A percentile compares a stretch with the other conserved stretches of the same genome.
Evolutionary conservation across 1,140 invertebrate species (phyloP).

Genomic region (Diuraphis noxia): DNA sequence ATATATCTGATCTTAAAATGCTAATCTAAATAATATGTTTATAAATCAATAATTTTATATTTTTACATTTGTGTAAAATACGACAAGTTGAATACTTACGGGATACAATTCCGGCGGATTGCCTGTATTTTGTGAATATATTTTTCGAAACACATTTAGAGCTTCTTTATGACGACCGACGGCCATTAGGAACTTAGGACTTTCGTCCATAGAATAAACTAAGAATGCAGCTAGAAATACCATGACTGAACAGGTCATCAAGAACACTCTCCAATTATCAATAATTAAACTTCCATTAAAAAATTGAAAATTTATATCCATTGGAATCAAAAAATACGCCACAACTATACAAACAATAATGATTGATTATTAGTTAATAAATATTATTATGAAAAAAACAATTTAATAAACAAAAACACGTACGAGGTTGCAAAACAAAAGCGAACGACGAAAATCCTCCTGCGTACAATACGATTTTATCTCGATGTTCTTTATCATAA

Average conservation of each 20-base stretch:
- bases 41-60: neutral
- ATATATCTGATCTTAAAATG: neutral
- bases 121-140: constrained; percentile 80
- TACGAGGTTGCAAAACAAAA: constrained; percentile 60
- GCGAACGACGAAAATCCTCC: constrained; percentile 63
- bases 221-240: constrained; percentile 81
- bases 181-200: constrained; percentile 83
- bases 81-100: neutral
- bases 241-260: constrained; percentile 82
- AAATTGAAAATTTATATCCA: neutral
- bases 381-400: neutral
- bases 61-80: neutral
- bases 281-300: constrained; percentile 67
- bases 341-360: neutral
- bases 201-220: constrained; percentile 85
- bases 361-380: neutral
- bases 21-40: constrained; percentile 7
- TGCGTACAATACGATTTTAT: constrained; percentile 67
- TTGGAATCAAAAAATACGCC: constrained; percentile 33
- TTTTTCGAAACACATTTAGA: constrained; percentile 75
- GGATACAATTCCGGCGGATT: constrained; percentile 73
- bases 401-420: neutral
- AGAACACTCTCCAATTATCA: constrained; percentile 90
- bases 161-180: constrained; percentile 77
- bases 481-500: constrained; percentile 67